phyloP scores from a whole-genome alignment of 1,140 invertebrate genomes.

The Paraescarpia echinospica region DNA sequence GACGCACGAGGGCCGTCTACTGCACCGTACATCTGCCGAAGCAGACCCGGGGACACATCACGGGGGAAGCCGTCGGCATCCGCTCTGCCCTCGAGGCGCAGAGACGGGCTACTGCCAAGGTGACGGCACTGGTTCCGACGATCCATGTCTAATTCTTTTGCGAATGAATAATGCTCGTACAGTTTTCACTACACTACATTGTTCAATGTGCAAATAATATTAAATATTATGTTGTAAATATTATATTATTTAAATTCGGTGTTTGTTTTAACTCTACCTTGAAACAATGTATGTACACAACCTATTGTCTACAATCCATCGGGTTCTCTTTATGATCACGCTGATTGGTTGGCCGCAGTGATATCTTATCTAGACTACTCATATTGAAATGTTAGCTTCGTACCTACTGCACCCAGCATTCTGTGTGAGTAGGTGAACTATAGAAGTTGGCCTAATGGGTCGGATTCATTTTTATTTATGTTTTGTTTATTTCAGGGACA shows the following conservation, averaged over 20 bases:
- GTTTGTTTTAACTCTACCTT: background rate
- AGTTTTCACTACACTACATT: background rate
- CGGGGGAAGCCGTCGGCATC: constrained; percentile 49
- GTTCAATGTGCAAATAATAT: background rate
- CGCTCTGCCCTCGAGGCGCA: constrained; percentile 49
- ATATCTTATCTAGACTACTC: background rate
- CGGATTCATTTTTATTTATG: background rate
- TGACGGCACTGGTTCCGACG: background rate
- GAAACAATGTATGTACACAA: too few species aligned
- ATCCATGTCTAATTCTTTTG: background rate
- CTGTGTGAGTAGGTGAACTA: background rate
- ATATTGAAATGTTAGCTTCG: background rate
- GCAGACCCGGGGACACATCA: constrained; percentile 42
- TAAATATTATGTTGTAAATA: background rate
- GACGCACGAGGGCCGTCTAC: constrained; percentile 44
- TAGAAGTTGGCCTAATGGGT: background rate
- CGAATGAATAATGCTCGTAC: background rate
- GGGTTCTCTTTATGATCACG: too few species aligned
- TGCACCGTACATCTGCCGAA: constrained; percentile 51
- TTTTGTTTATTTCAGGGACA: background rate
- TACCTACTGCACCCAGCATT: background rate
- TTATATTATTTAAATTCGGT: background rate
- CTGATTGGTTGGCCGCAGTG: background rate
- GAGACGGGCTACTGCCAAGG: constrained; percentile 28
- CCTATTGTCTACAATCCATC: too few species aligned